These are phyloP conservation scores for Ophonus ardosiacus DNA, from an alignment of 2,888 invertebrate species.

Conservation along the genomic window DNA sequence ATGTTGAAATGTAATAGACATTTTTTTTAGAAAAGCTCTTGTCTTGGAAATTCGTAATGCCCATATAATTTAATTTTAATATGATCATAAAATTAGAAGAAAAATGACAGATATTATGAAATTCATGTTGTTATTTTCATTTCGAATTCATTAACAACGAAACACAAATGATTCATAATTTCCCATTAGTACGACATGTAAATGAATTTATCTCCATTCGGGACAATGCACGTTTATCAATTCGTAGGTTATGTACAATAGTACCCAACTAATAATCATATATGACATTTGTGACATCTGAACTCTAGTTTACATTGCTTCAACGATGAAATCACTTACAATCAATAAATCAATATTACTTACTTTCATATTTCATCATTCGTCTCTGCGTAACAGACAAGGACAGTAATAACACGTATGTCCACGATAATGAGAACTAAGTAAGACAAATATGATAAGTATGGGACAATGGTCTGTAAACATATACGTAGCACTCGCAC, in stretches of 20 bases:
- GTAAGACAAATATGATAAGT: slow-evolving; percentile 18
- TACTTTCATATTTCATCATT: slow-evolving; percentile 26
- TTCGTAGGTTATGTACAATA: slow-evolving; percentile 20
- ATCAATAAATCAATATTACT: slow-evolving; percentile 32
- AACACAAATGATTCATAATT: background rate
- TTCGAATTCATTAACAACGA: background rate
- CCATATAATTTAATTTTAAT: too few species aligned
- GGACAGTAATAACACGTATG: background rate
- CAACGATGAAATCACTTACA: slow-evolving; percentile 10
- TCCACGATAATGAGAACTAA: slow-evolving; percentile 1
- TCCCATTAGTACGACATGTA: background rate
- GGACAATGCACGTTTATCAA: slow-evolving; percentile 1
- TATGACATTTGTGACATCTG: slow-evolving; percentile 9
- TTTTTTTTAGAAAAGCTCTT: too few species aligned
- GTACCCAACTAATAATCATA: slow-evolving; percentile 23
- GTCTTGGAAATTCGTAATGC: too few species aligned
- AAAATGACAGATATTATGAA: too few species aligned
- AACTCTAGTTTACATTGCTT: slow-evolving; percentile 6
- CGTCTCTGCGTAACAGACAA: background rate
- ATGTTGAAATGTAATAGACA: too few species aligned
- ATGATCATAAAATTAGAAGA: too few species aligned
- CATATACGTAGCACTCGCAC: background rate
- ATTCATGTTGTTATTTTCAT: too few species aligned
- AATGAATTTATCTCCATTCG: background rate
- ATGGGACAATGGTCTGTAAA: background rate